Conservation (phyloP, 53 echinoderm and acorn worm genomes). For the Zoroaster sp. region DNA sequence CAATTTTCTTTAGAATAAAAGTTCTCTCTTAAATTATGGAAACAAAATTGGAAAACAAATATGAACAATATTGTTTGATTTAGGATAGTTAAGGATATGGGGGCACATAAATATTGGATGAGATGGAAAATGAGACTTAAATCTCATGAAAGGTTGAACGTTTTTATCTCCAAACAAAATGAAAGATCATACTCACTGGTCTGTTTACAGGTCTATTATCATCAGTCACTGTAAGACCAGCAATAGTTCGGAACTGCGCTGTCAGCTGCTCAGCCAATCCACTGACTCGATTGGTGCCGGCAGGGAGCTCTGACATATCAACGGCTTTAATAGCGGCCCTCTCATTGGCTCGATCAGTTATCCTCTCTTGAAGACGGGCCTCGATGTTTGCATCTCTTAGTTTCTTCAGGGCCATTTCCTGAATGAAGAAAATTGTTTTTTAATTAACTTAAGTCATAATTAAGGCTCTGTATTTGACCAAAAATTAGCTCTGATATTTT, state of each 20-base stretch:
- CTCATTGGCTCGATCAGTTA: constrained; percentile 28
- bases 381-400: constrained; percentile 2
- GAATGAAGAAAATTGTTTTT: background rate
- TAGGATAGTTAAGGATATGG: too few species aligned
- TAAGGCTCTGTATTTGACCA: too few species aligned
- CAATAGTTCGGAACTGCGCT: constrained; percentile 74
- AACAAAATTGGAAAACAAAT: background rate
- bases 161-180: too few species aligned
- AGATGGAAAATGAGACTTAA: too few species aligned
- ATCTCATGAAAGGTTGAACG: too few species aligned
- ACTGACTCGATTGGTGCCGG: constrained; percentile 75
- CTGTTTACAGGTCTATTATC: constrained; percentile 29
- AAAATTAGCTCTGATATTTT: too few species aligned
- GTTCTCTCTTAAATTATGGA: too few species aligned
- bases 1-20: too few species aligned
- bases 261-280: constrained; percentile 83
- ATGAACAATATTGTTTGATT: background rate
- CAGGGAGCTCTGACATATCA: constrained; percentile 9
- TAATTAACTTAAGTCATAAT: background rate
- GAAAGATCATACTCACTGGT: constrained; percentile 54
- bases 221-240: constrained; percentile 68
- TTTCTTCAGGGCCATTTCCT: constrained; percentile 38
- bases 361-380: constrained; percentile 36
- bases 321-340: background rate
- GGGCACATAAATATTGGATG: too few species aligned